phyloP scores from a whole-genome alignment of 2,113 vertebrate species.

The Oxygymnocypris stewartii region DNA sequence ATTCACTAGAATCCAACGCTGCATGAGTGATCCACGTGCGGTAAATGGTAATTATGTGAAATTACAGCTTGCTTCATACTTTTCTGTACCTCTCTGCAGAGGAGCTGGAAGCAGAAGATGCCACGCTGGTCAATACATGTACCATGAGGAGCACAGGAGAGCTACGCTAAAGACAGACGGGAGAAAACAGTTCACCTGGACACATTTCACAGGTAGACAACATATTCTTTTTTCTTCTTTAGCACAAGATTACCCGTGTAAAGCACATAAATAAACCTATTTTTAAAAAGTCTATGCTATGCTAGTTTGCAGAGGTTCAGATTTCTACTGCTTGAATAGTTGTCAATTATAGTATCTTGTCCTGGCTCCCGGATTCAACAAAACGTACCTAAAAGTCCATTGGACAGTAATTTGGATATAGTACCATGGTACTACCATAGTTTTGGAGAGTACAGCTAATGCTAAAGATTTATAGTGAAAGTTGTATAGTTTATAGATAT shows the following conservation, averaged over 20 bases:
- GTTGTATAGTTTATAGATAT: neutral
- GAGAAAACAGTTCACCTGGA: conserved; percentile 69
- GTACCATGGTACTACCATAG: neutral
- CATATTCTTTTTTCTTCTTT: neutral
- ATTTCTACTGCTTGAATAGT: neutral
- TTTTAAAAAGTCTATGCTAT: neutral
- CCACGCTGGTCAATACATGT: conserved; percentile 71
- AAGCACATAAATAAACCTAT: neutral
- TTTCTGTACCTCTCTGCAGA: conserved; percentile 35
- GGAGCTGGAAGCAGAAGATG: conserved; percentile 60
- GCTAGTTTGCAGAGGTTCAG: neutral
- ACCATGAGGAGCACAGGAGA: conserved; percentile 60
- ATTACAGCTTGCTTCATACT: conserved; percentile 10
- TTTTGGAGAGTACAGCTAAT: neutral
- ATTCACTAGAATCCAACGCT: neutral
- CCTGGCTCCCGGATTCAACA: neutral
- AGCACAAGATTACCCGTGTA: neutral
- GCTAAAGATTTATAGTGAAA: neutral
- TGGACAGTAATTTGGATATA: neutral
- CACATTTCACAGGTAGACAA: conserved; percentile 72
- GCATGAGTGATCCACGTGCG: neutral
- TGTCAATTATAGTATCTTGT: neutral
- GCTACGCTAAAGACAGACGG: conserved; percentile 62
- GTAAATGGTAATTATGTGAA: conserved; percentile 9
- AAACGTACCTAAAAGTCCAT: neutral